These are phyloP conservation scores for Papilio polytes DNA, from an alignment of 1,140 invertebrate species.

Conservation along the genomic window DNA sequence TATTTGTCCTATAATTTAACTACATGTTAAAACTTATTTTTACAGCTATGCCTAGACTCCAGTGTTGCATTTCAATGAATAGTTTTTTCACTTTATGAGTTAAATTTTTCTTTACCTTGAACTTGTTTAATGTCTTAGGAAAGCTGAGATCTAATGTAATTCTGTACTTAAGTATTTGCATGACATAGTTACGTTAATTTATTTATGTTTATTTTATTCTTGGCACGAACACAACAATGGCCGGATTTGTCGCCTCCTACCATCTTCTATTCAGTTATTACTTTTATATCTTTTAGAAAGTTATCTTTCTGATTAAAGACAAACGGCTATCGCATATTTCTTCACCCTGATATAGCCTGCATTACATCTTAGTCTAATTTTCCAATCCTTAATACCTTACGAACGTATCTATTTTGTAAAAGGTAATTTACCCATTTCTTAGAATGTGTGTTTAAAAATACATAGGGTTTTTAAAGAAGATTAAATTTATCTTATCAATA, in stretches of 20 bases:
- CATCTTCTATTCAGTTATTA: not conserved
- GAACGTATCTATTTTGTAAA: not conserved
- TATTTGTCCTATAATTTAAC: not conserved
- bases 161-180: not conserved
- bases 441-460: not conserved
- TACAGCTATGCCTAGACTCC: too few species aligned
- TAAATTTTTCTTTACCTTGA: not conserved
- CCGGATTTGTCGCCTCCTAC: not conserved
- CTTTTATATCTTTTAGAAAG: not conserved
- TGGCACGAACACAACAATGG: not conserved
- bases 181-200: not conserved
- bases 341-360: too few species aligned
- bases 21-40: too few species aligned
- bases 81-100: not conserved
- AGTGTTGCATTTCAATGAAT: too few species aligned
- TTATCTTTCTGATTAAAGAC: not conserved
- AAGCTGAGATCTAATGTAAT: not conserved
- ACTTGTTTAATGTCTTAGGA: not conserved
- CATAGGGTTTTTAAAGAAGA: not conserved
- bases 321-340: not conserved
- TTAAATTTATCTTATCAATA: not conserved
- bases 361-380: too few species aligned
- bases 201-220: not conserved
- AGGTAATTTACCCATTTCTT: not conserved
- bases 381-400: too few species aligned